phyloP scores from a whole-genome alignment of 2,113 vertebrate genomes.

The Neolamprologus modestus region DNA sequence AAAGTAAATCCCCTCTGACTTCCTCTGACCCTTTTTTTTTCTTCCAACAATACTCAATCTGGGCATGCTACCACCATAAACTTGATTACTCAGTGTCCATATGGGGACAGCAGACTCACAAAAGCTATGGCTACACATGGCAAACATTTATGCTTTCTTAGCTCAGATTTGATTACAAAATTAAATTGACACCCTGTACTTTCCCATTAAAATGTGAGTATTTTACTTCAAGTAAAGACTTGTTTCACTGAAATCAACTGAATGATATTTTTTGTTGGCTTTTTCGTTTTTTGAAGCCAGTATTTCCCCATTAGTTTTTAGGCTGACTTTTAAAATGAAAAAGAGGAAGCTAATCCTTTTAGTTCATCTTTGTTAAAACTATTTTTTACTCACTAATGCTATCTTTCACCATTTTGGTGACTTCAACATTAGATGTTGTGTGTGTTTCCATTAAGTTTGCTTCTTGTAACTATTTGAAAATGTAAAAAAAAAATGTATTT shows the following conservation, averaged over 20 bases:
- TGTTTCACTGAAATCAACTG: background rate
- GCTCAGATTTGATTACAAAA: background rate
- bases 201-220: background rate
- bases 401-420: background rate
- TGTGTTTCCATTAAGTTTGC: background rate
- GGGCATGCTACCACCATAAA: background rate
- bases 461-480: background rate
- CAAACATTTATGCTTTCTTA: background rate
- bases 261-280: background rate
- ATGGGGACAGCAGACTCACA: background rate
- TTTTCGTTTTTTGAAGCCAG: background rate
- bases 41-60: background rate
- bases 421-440: background rate
- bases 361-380: background rate
- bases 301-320: background rate
- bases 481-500: background rate
- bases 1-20: background rate
- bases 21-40: background rate
- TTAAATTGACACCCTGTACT: background rate
- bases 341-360: background rate
- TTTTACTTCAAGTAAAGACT: background rate
- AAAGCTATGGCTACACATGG: background rate
- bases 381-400: background rate
- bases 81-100: background rate
- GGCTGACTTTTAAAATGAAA: background rate